Percentiles rank a stretch among this genome's conserved stretches.
phyloP scores from a whole-genome alignment of 53 echinoderm and acorn worm species.

The Glandiceps talaboti region DNA sequence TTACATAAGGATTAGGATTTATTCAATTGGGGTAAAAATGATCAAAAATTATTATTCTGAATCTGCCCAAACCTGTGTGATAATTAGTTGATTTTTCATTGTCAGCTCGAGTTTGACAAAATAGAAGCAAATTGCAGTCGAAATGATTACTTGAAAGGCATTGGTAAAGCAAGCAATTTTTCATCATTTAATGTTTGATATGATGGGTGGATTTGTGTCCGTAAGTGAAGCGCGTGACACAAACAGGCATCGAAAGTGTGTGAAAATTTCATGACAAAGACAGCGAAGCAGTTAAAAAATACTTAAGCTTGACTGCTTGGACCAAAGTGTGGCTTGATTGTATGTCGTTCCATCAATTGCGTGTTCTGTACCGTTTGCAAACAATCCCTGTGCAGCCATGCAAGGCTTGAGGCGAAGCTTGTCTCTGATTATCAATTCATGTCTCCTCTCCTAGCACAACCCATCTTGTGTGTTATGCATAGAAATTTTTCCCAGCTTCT shows the following conservation, averaged over 20 bases:
- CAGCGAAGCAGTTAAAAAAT: not conserved
- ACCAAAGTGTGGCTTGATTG: not conserved
- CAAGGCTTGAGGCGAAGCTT: not conserved
- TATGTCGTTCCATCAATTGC: not conserved
- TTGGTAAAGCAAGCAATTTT: no score
- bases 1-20: not conserved
- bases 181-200: not conserved
- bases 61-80: no score
- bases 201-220: not conserved
- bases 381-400: not conserved
- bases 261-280: not conserved
- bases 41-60: not conserved
- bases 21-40: not conserved
- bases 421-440: not conserved
- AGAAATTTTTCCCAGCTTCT: not conserved
- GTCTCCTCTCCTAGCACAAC: not conserved
- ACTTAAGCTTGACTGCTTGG: not conserved
- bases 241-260: not conserved
- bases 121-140: no score
- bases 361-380: not conserved
- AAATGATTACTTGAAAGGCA: no score
- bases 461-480: not conserved
- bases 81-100: no score
- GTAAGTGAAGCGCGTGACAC: not conserved
- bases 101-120: no score